Conservation (phyloP, 2,888 invertebrate genomes). For the Blera fallax region DNA sequence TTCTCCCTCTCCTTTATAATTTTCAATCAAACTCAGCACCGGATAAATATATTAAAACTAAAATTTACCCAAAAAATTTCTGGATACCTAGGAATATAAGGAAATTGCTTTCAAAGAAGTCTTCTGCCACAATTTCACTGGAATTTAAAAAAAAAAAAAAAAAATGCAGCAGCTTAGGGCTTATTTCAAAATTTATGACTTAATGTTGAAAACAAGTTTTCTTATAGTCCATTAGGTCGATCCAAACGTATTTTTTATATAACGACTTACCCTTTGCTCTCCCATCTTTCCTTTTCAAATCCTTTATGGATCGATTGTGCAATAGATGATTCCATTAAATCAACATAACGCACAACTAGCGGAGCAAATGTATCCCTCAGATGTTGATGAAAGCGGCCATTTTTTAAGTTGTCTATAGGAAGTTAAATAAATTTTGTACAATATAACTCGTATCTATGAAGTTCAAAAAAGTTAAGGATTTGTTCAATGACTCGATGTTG, state of each 20-base stretch:
- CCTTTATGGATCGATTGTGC: constrained; percentile 99
- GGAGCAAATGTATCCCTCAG: constrained; percentile 98
- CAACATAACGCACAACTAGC: constrained; percentile 98
- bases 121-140: background rate
- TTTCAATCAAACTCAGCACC: background rate
- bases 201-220: background rate
- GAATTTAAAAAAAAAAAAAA: too few species aligned
- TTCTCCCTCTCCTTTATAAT: too few species aligned
- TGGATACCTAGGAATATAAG: background rate
- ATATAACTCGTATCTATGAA: background rate
- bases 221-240: background rate
- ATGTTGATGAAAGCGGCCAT: constrained; percentile 98
- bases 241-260: background rate
- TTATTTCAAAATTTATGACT: background rate
- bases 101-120: background rate
- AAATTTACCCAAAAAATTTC: background rate
- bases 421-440: background rate
- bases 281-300: constrained; percentile 99
- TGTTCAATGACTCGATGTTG: constrained; percentile 45
- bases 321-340: constrained; percentile 99
- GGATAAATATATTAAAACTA: background rate
- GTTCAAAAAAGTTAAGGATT: background rate
- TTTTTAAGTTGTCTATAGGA: constrained; percentile 92
- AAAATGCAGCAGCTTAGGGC: too few species aligned
- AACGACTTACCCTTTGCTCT: constrained; percentile 93